Evolutionary conservation across 2,113 vertebrate species (phyloP), one percentile per base, ranked within the genome.

Genomic region (Chaetodon trifascialis): DNA sequence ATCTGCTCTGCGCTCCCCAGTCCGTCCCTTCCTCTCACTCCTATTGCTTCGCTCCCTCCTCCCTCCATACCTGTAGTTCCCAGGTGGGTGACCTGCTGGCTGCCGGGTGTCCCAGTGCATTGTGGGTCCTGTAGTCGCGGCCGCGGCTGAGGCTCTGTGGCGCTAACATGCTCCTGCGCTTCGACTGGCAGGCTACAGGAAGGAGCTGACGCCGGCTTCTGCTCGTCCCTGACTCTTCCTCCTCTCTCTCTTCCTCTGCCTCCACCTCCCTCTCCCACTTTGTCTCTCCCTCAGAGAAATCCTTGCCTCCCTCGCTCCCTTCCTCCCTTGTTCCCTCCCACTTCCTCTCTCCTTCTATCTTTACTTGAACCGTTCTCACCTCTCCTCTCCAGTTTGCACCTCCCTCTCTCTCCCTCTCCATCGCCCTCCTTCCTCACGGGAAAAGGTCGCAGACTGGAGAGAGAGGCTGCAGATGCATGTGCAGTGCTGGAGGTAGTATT

Each of bases 31-130:
- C 30, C 38, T 40, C 38, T 40, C 8, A 40, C 25, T 19, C n/a
- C 34, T 8, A 19, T 30, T 49, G 36, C 11, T 3, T 15, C 58
- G 0, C 55, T 23, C 46, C 19, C 56, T 19, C 51, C 16, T 16
- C 5, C 54, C 64, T 42, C 56, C 69, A 15, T 94, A 95, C 95
- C 95, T 95, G 92, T 44, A 63, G 54, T 1, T 92, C 92, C 94
- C 94, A 93, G 84, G 86, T 86, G 65, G 82, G 74, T 2, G 87
- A 72, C 73, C 79, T 68, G 76, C 69, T 81, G 47, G 76, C 73
- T 62, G 65, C 66, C 4, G 16, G 23, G 49, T 84, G 83, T 69
- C 88, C 91, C 84, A 78, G 86, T 90, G 92, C 85, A 92, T 86
- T 89, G 40, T 92, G 90, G 89, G 80, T 84, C 88, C 84, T 89